Conservation (phyloP, 2,113 vertebrate genomes). For the Pseudorasbora parva region DNA sequence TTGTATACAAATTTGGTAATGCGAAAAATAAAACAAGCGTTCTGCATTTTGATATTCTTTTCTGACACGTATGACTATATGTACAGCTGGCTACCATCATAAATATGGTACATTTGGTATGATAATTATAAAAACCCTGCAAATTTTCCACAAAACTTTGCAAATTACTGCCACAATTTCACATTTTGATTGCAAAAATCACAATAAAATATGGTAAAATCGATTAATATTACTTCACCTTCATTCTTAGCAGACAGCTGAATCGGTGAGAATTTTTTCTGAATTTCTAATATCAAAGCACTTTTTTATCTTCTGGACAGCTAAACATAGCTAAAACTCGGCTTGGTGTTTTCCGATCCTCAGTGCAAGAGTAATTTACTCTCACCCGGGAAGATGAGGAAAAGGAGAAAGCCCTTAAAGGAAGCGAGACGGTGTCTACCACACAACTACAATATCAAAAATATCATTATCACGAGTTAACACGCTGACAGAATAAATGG, state of each 20-base stretch:
- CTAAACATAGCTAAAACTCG: constrained; percentile 2
- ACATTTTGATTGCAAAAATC: neutral
- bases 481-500: neutral
- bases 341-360: constrained; percentile 14
- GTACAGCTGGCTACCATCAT: too few species aligned
- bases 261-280: neutral
- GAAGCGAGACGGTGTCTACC: neutral
- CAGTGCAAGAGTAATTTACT: neutral
- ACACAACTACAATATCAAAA: constrained; percentile 4
- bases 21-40: neutral
- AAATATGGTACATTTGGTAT: too few species aligned
- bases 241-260: neutral
- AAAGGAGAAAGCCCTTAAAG: constrained; percentile 20
- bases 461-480: neutral
- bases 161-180: neutral
- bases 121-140: neutral
- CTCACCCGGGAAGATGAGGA: neutral
- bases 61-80: too few species aligned
- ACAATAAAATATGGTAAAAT: neutral
- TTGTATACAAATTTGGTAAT: neutral
- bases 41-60: too few species aligned
- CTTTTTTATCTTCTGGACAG: neutral
- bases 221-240: neutral
- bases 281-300: neutral
- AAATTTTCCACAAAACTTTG: neutral